Evolutionary conservation across 2,113 vertebrate genomes (phyloP), one percentile per base, ranked within the genome.

Genomic region (Protomyctophum bolini): DNA sequence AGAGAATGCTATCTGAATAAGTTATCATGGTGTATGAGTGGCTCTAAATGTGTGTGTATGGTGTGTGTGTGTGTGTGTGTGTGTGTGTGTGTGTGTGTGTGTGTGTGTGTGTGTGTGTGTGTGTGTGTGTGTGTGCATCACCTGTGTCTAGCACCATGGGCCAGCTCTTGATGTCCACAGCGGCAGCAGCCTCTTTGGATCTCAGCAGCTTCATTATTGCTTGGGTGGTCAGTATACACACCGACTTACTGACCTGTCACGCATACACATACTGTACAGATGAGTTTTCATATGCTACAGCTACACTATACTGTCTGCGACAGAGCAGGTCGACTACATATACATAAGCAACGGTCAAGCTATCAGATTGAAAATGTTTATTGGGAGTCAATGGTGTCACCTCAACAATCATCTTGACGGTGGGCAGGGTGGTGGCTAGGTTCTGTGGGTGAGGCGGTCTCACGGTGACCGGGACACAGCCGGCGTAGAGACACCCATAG

Each of bases 321-420:
- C 21, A 21, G 21, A 21, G 21, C 21, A 21, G 21, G 21, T 21
- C 21, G 21, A 21, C 21, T 21, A 21, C 21, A 21, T n/a, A n/a
- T n/a, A n/a, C n/a, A n/a, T n/a, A n/a, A n/a, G n/a, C n/a, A n/a
- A n/a, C n/a, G n/a, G n/a, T n/a, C 21, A 21, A 21, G 21, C 21
- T 21, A 21, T 21, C 21, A 21, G 21, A 21, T 21, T 21, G 21
- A 21, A 21, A 21, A 21, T 21, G 21, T 21, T 21, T 21, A 21
- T 21, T 21, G 21, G 21, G 21, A 21, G 1, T 21, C 21, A 21
- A 21, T 15, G 48, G 33, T 56, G 48, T 81, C 84, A 98, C 97
- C 96, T 98, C 96, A 8, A 98, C 97, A 58, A 98, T 98, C 97
- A 98, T 98, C 89, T 96, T 97, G 88, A 98, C 97, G 0, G 97